Conservation (phyloP, 2,797 vertebrate genomes). For the Anolis apletophallus region DNA sequence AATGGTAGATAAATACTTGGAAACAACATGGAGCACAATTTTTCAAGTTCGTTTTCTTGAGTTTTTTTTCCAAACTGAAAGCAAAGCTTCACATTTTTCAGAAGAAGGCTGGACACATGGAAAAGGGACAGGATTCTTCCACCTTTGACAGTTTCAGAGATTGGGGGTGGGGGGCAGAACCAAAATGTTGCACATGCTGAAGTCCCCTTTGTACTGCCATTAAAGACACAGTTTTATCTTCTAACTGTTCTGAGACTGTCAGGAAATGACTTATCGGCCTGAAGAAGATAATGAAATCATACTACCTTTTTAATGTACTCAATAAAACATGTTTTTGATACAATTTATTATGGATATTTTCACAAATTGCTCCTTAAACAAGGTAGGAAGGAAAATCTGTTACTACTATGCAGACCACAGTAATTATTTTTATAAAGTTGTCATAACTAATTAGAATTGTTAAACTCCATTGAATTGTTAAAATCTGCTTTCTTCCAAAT, state of each 20-base stretch:
- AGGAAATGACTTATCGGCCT: neutral
- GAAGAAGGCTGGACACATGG: neutral
- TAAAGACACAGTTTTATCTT: too few species aligned
- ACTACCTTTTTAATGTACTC: neutral
- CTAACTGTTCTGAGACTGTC: neutral
- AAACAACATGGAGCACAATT: neutral
- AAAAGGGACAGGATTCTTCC: neutral
- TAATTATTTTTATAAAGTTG: too few species aligned
- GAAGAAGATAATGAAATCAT: neutral
- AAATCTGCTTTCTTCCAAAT: too few species aligned
- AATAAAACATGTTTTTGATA: neutral
- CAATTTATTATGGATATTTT: neutral
- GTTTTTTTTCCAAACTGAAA: neutral
- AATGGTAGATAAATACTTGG: neutral
- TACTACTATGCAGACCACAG: too few species aligned
- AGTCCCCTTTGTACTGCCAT: too few species aligned
- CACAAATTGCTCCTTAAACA: neutral
- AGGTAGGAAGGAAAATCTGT: neutral
- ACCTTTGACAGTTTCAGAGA: neutral
- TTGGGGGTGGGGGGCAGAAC: too few species aligned
- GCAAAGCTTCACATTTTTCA: neutral
- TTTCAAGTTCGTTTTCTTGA: neutral
- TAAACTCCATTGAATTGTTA: too few species aligned
- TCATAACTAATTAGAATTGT: too few species aligned
- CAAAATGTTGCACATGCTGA: too few species aligned